Percentiles rank a stretch among this genome's conserved stretches.
Conservation (phyloP, 2,888 invertebrate species). For the Odontomyia ornata region DNA sequence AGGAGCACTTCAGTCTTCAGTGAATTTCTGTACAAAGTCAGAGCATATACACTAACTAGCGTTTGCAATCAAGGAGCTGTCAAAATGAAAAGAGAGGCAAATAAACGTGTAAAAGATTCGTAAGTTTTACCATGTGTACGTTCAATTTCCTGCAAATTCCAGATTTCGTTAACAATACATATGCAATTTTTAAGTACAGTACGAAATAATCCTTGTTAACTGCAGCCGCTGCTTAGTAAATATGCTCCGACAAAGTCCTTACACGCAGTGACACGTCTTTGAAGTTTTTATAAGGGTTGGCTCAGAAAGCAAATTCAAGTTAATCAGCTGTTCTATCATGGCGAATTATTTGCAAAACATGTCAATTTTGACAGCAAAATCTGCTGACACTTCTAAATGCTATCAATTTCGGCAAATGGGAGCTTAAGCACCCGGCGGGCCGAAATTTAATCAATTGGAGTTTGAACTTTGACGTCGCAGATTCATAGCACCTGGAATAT, state of each 20-base stretch:
- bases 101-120: too few species aligned
- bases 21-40: too few species aligned
- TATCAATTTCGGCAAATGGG: not conserved
- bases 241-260: too few species aligned
- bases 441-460: not conserved
- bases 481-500: not conserved
- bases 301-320: not conserved
- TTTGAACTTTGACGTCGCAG: conserved; percentile 20
- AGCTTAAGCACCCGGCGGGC: not conserved
- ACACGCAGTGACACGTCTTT: conserved; percentile 43
- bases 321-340: not conserved
- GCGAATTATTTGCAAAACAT: not conserved
- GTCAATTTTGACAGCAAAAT: not conserved
- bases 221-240: too few species aligned
- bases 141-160: too few species aligned
- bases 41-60: too few species aligned
- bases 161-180: not conserved
- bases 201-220: too few species aligned
- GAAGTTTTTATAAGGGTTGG: not conserved
- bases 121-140: too few species aligned
- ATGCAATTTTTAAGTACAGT: too few species aligned
- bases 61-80: too few species aligned
- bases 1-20: too few species aligned
- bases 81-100: too few species aligned
- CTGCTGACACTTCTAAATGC: not conserved